Evolutionary conservation across 2,797 vertebrate genomes (phyloP), one percentile per base, ranked within the genome.

Genomic region (Malurus leucopterus): DNA sequence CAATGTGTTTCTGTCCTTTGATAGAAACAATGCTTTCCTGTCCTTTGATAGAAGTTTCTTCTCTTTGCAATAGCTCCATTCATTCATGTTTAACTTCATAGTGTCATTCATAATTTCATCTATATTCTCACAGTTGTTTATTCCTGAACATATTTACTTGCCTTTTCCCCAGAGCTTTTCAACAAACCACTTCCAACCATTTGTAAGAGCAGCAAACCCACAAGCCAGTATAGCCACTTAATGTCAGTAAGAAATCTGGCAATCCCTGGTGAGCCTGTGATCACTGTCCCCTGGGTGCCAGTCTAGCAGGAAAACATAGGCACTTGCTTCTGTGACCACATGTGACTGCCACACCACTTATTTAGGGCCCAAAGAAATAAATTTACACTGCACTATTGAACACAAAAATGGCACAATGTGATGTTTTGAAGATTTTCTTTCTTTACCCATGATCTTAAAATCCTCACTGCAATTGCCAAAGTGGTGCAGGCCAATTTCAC

Each of bases 301-400:
- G 6, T 4, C 26, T 13, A 24, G 16, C 11, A 73, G 20, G 13
- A 87, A 85, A 54, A 23, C 16, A 32, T 11, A 44, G 5, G 9
- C 51, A 26, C 6, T 64, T 70, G 11, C 9, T 57, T 74, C 30
- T 44, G 9, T 38, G 30, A 41, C 29, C 17, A 22, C 0, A 0
- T 54, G 8, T 6, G 1, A 49, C 64, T 53, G 20, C 18, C 13
- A n/a, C 26, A 51, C 3, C 15, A 54, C 23, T 51, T 47, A 38
- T 15, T 71, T 53, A 54, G 27, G 13, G 9, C 6, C 43, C 26
- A 3, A 74, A 87, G 4, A 85, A 68, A 23, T 6, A 58, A 40
- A 83, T 30, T 63, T 57, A 41, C 18, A 8, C 27, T 71, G 27
- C 17, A 53, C 8, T 2, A 3, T 17, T n/a, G 41, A 65, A 55